A percentile compares a stretch with the other conserved stretches of the same genome.
phyloP scores from a whole-genome alignment of 2,797 vertebrate species.

The Labroides dimidiatus region DNA sequence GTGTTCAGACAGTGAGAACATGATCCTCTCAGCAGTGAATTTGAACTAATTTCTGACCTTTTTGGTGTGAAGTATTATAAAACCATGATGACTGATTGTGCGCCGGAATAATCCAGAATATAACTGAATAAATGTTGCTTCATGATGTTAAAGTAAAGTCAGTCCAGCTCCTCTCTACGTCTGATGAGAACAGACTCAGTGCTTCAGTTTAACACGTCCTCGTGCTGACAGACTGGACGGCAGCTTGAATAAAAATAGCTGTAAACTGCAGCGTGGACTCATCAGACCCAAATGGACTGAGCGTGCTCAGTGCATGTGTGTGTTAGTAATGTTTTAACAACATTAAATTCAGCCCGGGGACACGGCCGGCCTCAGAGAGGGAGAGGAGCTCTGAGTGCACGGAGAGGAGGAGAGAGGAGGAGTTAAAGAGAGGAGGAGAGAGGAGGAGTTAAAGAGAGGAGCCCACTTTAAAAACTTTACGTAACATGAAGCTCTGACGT shows the following conservation, averaged over 20 bases:
- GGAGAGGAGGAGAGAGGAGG: neutral
- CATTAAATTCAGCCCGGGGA: conserved; percentile 17
- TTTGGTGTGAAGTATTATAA: too few relatives aligned
- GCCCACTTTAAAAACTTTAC: neutral
- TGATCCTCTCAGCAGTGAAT: too few relatives aligned
- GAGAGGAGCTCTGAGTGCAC: conserved; percentile 13
- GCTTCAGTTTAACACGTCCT: neutral
- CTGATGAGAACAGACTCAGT: neutral
- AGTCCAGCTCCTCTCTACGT: neutral
- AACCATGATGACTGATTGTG: too few relatives aligned
- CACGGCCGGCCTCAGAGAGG: neutral
- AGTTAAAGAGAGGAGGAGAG: neutral
- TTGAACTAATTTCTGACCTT: too few relatives aligned
- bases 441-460: neutral
- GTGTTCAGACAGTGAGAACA: too few relatives aligned
- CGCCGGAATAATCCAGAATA: too few relatives aligned
- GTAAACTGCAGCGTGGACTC: neutral
- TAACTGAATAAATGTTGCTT: too few relatives aligned
- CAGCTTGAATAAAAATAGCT: conserved; percentile 5
- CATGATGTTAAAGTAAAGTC: too few relatives aligned
- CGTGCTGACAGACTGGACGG: neutral
- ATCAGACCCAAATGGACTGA: conserved; percentile 7
- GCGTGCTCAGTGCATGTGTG: conserved; percentile 32
- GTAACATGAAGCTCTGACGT: neutral
- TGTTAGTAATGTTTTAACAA: conserved; percentile 44